A percentile compares a stretch with the other conserved stretches of the same genome.
phyloP scores from a whole-genome alignment of 2,888 invertebrate species.

The Nomada lathburiana region DNA sequence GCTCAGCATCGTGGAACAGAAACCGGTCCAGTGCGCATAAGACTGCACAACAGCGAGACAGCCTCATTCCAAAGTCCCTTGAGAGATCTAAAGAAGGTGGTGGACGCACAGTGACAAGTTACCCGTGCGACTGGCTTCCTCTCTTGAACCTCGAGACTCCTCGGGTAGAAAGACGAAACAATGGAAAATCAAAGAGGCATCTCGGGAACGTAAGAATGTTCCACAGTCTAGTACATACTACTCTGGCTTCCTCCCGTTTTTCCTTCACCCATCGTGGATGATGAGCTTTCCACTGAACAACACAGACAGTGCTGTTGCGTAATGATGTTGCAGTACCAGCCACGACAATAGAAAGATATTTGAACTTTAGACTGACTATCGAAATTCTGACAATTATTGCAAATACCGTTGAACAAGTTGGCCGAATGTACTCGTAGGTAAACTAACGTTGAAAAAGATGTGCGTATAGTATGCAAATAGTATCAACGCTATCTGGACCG shows the following conservation, averaged over 20 bases:
- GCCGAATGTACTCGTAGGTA: too few relatives aligned
- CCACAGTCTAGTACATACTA: not conserved
- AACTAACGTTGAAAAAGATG: too few relatives aligned
- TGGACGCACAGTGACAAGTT: slow-evolving; percentile 43
- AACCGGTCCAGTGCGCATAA: slow-evolving; percentile 66
- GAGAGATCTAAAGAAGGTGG: slow-evolving; percentile 38
- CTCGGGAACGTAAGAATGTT: slow-evolving; percentile 23
- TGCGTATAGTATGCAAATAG: too few relatives aligned
- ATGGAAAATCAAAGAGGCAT: slow-evolving; percentile 37
- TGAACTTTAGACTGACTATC: not conserved
- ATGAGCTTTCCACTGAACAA: slow-evolving; percentile 8
- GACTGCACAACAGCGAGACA: slow-evolving; percentile 43
- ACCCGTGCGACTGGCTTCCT: slow-evolving; percentile 30
- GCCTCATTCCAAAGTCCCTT: slow-evolving; percentile 49
- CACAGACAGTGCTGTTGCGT: not conserved
- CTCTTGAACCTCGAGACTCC: slow-evolving; percentile 13
- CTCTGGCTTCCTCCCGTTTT: not conserved
- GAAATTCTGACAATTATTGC: not conserved
- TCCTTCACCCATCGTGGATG: not conserved
- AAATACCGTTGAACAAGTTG: not conserved
- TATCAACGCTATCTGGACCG: not conserved
- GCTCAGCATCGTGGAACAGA: slow-evolving; percentile 58
- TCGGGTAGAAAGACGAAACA: slow-evolving; percentile 15
- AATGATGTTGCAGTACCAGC: not conserved
- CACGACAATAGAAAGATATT: not conserved